Evolutionary conservation across 2,113 vertebrate species (phyloP), one percentile per base, ranked within the genome.

Genomic region (Struthio camelus): DNA sequence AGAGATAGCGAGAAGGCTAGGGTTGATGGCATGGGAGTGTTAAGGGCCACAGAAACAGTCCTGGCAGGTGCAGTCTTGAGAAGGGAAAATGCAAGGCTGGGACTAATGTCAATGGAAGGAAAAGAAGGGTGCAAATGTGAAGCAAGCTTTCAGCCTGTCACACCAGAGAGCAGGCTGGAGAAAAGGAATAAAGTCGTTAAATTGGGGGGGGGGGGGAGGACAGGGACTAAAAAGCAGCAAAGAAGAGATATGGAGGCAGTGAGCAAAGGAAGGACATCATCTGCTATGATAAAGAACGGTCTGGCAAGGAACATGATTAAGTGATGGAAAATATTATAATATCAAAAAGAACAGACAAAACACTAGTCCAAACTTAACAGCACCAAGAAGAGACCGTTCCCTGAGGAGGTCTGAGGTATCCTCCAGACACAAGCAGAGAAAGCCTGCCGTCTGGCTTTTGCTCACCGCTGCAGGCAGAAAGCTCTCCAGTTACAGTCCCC

Each of bases 401-500:
- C 89, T 90, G 71, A 87, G 82, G 94, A 82, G 75, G 58, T 95
- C 79, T 85, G 62, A 85, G 69, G 78, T 84, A 75, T 58, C 83
- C 91, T 86, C 80, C 83, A 88, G 92, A 73, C 76, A 67, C 11
- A 54, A 65, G 84, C 28, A 91, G 66, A 91, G 77, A 94, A 82
- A 82, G 58, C 50, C 84, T 93, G 44, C 69, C 0, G 12, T 87
- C 89, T 85, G 87, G 56, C 91, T 73, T 28, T 65, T 80, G 73
- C 73, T 82, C 11, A 1, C 77, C 87, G 77, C 73, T 91, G 94
- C 80, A 85, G 80, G 69, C 89, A 96, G 86, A 90, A 93, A 79
- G 65, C 42, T 95, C 93, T 94, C 89, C 78, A 85, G 7, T 95
- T 96, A 93, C 78, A 91, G n/a, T 75, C 62, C 38, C 53, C 20